Base-by-base conservation (phyloP, 2,888 invertebrate species). In the Cheilosia vulpina region DNA sequence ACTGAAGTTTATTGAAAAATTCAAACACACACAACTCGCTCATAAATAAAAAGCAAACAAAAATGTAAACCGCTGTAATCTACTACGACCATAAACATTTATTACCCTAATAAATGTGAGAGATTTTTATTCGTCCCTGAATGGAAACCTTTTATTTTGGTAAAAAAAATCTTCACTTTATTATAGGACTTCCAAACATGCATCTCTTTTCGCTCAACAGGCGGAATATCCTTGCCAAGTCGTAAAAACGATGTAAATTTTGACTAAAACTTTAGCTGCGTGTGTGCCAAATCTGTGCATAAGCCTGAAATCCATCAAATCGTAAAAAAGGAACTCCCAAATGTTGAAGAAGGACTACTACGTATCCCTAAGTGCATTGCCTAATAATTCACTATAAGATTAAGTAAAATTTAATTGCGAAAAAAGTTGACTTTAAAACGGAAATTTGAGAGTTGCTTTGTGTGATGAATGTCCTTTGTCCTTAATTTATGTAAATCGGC, bases 101-200 rank as follows among this genome's bases (percentile, higher is more conserved):
- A 73, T 73, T 73, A 73, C 45, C 21, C 45, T 63, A 73, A 72
- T 73, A 73, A 73, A 73, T 62, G 62, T n/a, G 63, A 55, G 34
- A 62, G 63, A 73, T 63, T 58, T 45, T 45, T 47, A 45, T 55
- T 38, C 34, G 17, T 43, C 21, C 13, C 21, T 41, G 7, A 2
- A 27, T 13, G 27, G 27, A 27, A 27, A 27, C 27, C 53, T 9
- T 11, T 66, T 15, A 6, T 13, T 15, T 21, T 15, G 38, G 21
- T n/a, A 15, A 24, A 27, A 52, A 71, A 13, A 38, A 2, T 3
- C 38, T 38, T 4, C 38, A 38, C 13, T 13, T 38, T 38, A 38
- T 38, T 38, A 13, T 4, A 38, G 38, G 38, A 38, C 13, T 52
- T 62, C 62, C 38, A 31, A 60, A 19, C 41, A 58, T 62, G 38